Conservation (phyloP, 1,140 invertebrate genomes). For the Lethocerus indicus region DNA sequence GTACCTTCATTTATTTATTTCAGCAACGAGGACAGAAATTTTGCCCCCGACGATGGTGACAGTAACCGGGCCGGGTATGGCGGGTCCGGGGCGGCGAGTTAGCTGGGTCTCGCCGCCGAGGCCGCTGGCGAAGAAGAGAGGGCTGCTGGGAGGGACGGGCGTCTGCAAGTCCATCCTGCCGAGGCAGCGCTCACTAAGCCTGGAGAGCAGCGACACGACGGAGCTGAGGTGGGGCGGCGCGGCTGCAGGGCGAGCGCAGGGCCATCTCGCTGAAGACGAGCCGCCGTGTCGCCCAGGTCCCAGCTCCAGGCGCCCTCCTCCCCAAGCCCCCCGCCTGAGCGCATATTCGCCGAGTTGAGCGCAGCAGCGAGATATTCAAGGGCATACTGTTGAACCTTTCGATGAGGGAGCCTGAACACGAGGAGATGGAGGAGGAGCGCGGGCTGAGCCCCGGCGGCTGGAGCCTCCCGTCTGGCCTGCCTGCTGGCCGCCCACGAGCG, state of each 20-base stretch:
- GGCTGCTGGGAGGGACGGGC: constrained; percentile 18
- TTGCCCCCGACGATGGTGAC: too few relatives aligned
- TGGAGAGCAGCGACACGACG: constrained; percentile 28
- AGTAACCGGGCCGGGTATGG: too few relatives aligned
- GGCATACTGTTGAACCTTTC: constrained; percentile 27
- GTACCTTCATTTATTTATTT: too few relatives aligned
- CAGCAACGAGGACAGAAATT: too few relatives aligned
- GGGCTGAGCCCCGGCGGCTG: constrained; percentile 5
- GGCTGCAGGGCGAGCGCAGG: constrained; percentile 22
- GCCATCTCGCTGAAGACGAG: constrained; percentile 24
- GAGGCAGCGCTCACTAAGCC: constrained; percentile 25
- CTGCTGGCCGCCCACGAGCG: constrained; percentile 25
- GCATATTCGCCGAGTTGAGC: constrained; percentile 26
- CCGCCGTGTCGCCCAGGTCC: constrained; percentile 17
- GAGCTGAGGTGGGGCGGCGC: too few relatives aligned
- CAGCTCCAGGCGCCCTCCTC: constrained; percentile 1
- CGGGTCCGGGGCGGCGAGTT: constrained; percentile 17
- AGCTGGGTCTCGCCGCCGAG: constrained; percentile 24
- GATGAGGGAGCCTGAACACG: constrained; percentile 20
- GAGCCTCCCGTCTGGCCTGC: too few relatives aligned
- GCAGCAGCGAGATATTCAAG: constrained; percentile 27
- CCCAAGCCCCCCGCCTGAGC: constrained; percentile 17
- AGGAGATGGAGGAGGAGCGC: neutral
- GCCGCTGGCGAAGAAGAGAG: constrained; percentile 18
- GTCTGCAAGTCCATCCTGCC: constrained; percentile 22